A percentile compares a stretch with the other conserved stretches of the same genome.
Evolutionary conservation across 2,797 vertebrate species (phyloP).

Genomic region (Tapirus indicus): DNA sequence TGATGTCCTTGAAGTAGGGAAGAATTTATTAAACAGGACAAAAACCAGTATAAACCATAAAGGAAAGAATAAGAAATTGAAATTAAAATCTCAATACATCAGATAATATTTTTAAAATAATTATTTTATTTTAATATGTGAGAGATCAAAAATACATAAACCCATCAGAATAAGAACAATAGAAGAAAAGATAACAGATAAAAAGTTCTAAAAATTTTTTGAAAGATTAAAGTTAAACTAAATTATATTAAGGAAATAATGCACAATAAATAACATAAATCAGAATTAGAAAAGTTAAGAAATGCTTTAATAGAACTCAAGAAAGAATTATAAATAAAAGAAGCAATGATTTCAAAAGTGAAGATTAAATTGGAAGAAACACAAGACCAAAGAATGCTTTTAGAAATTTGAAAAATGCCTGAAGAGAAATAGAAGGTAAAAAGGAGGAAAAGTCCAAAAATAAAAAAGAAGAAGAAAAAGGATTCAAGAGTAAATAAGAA

Average conservation of each 20-base stretch:
- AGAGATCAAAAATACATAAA: neutral
- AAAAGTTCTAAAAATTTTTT: neutral
- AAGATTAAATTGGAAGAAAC: conserved; percentile 3
- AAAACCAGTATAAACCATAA: neutral
- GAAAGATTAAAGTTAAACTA: neutral
- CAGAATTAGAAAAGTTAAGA: neutral
- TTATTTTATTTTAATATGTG: too few species aligned
- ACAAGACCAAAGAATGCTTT: neutral
- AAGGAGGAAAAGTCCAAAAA: neutral
- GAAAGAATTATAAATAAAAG: conserved; percentile 17
- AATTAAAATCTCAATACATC: conserved; percentile 6
- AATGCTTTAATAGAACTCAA: neutral
- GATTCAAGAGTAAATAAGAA: neutral
- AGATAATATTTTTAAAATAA: neutral
- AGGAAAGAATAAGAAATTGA: neutral
- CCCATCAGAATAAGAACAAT: neutral
- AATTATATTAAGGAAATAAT: neutral
- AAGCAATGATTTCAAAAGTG: neutral
- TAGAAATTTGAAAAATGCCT: neutral
- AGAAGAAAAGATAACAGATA: neutral
- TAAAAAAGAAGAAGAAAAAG: neutral
- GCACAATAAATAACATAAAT: neutral
- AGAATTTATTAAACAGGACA: conserved; percentile 11
- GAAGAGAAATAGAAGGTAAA: neutral
- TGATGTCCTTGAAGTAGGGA: neutral